Conservation (phyloP, 2,888 invertebrate genomes). For the Plagiodera versicolora region DNA sequence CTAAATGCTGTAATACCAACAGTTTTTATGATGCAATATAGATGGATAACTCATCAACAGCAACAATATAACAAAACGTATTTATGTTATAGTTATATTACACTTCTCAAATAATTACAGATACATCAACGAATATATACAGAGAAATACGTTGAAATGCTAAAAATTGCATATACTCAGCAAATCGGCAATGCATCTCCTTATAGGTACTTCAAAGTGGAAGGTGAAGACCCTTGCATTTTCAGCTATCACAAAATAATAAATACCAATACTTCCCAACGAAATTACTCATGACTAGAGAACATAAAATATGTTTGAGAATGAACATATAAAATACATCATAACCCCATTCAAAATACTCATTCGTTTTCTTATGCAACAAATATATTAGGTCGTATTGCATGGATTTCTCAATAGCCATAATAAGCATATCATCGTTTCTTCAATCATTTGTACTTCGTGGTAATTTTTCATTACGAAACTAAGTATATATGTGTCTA, state of each 20-base stretch:
- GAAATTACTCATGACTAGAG: constrained; percentile 18
- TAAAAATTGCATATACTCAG: constrained; percentile 18
- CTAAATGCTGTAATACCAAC: constrained; percentile 48
- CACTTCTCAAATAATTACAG: constrained; percentile 32
- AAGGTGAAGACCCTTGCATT: constrained; percentile 30
- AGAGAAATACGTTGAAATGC: constrained; percentile 23
- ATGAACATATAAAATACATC: no score
- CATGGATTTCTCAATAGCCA: no score
- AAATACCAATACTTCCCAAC: constrained; percentile 9
- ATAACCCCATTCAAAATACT: no score
- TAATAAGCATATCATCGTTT: no score
- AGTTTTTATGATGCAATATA: constrained; percentile 30
- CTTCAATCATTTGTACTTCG: no score
- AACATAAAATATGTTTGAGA: constrained; percentile 1
- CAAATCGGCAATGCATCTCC: constrained; percentile 29
- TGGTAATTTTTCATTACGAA: no score
- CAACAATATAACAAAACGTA: constrained; percentile 33
- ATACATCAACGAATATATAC: constrained; percentile 29
- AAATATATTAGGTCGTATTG: no score
- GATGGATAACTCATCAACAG: constrained; percentile 22
- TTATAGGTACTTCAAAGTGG: constrained; percentile 23
- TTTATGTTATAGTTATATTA: constrained; percentile 36
- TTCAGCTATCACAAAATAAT: constrained; percentile 25
- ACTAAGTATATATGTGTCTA: neutral
- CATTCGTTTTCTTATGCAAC: no score